A percentile compares a stretch with the other conserved stretches of the same genome.
phyloP scores from a whole-genome alignment of 2,113 vertebrate genomes.

The Tenebrosternarchus preto region DNA sequence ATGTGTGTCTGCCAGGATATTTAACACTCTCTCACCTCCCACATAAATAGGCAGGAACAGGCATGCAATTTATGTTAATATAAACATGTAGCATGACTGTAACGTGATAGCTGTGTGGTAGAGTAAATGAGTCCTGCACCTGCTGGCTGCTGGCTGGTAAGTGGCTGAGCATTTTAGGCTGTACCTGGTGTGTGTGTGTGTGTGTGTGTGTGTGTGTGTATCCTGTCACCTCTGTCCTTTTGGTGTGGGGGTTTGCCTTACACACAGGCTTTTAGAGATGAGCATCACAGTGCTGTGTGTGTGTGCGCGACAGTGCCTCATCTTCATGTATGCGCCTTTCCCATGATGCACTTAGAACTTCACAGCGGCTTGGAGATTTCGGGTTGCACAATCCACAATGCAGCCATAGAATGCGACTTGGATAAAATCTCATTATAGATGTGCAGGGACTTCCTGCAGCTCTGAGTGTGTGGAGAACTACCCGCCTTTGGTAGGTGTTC shows the following conservation, averaged over 20 bases:
- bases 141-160: conserved; percentile 24
- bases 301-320: conserved; percentile 44
- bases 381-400: not conserved
- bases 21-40: not conserved
- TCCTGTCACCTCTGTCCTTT: too few species aligned
- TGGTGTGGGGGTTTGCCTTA: conserved; percentile 30
- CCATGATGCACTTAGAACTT: conserved; percentile 55
- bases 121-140: not conserved
- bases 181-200: conserved; percentile 31
- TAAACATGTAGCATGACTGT: not conserved
- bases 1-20: not conserved
- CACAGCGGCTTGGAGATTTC: not conserved
- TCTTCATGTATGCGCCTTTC: conserved; percentile 74
- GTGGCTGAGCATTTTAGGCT: not conserved
- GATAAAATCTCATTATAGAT: not conserved
- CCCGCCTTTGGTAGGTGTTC: not conserved
- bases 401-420: not conserved
- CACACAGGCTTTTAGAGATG: conserved; percentile 19
- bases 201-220: conserved; percentile 37
- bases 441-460: not conserved
- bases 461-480: not conserved
- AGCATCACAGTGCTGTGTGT: not conserved
- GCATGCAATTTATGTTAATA: not conserved
- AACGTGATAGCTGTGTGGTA: conserved; percentile 1
- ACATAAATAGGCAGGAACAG: too few species aligned